A percentile compares a stretch with the other conserved stretches of the same genome.
phyloP scores from a whole-genome alignment of 2,113 vertebrate species.

The Bubo scandiacus region DNA sequence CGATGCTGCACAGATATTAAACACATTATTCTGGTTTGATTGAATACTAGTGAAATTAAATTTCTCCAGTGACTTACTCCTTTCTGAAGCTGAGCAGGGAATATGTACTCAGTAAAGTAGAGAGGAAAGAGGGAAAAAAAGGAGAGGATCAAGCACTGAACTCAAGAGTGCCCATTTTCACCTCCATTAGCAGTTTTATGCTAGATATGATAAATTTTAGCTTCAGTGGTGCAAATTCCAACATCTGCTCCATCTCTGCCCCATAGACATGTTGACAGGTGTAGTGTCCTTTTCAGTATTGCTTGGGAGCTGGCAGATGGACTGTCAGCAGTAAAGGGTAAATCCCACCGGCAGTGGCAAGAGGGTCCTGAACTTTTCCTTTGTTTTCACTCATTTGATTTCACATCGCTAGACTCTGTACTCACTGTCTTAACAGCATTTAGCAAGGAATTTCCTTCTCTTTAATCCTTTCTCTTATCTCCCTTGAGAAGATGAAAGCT shows the following conservation, averaged over 20 bases:
- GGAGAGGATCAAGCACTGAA: not conserved
- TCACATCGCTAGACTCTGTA: not conserved
- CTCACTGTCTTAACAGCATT: not conserved
- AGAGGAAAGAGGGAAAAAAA: not conserved
- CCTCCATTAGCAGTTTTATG: constrained; percentile 53
- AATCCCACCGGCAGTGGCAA: constrained; percentile 2
- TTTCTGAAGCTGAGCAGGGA: not conserved
- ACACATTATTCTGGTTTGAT: constrained; percentile 74
- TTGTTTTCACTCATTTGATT: constrained; percentile 52
- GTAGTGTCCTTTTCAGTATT: constrained; percentile 25
- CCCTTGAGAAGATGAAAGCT: constrained; percentile 57
- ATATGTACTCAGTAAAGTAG: not conserved
- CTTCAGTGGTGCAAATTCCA: constrained; percentile 70
- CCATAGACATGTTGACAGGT: constrained; percentile 80
- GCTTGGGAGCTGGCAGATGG: constrained; percentile 70
- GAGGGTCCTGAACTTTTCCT: constrained; percentile 31
- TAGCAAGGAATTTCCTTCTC: constrained; percentile 29
- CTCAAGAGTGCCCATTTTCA: not conserved
- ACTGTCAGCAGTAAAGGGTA: constrained; percentile 53
- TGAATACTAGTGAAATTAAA: constrained; percentile 61
- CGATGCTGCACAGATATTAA: constrained; percentile 66
- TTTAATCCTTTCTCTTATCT: constrained; percentile 41
- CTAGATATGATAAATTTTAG: constrained; percentile 62
- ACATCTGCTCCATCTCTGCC: constrained; percentile 76
- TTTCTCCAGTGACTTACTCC: constrained; percentile 8